Conservation (phyloP, 2,888 invertebrate species). For the Apamea epomidion region DNA sequence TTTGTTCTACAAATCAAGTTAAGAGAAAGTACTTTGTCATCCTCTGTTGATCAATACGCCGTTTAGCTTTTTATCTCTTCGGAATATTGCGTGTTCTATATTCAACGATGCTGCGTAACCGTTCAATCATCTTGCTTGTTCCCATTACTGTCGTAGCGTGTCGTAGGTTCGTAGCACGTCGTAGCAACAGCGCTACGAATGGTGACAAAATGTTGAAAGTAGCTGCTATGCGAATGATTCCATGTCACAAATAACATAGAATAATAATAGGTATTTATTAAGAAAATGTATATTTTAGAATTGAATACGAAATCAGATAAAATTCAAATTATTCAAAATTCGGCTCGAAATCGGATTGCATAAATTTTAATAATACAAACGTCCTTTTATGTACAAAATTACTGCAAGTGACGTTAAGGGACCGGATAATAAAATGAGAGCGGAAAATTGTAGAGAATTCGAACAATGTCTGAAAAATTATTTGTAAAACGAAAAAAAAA, state of each 20-base stretch:
- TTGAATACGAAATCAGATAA: too few relatives aligned
- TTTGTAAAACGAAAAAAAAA: not conserved
- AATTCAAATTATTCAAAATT: not conserved
- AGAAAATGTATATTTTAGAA: too few relatives aligned
- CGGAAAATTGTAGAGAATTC: not conserved
- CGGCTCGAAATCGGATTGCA: not conserved
- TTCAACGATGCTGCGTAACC: not conserved
- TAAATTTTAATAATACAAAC: not conserved
- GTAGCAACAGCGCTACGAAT: not conserved
- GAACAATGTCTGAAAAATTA: not conserved
- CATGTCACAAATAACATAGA: not conserved
- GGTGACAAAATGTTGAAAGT: not conserved
- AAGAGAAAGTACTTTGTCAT: constrained; percentile 18
- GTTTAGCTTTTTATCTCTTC: not conserved
- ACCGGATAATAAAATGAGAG: not conserved
- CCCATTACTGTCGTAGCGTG: not conserved
- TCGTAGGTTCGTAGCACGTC: not conserved
- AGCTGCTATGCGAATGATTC: not conserved
- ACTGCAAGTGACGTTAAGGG: constrained; percentile 10
- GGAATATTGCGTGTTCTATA: not conserved
- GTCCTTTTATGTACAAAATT: not conserved
- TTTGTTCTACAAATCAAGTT: constrained; percentile 35
- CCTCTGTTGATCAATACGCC: not conserved
- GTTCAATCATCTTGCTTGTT: not conserved
- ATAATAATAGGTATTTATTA: not conserved